Evolutionary conservation across 2,888 invertebrate genomes (phyloP).

Genomic region (Drosophila mimetica): DNA sequence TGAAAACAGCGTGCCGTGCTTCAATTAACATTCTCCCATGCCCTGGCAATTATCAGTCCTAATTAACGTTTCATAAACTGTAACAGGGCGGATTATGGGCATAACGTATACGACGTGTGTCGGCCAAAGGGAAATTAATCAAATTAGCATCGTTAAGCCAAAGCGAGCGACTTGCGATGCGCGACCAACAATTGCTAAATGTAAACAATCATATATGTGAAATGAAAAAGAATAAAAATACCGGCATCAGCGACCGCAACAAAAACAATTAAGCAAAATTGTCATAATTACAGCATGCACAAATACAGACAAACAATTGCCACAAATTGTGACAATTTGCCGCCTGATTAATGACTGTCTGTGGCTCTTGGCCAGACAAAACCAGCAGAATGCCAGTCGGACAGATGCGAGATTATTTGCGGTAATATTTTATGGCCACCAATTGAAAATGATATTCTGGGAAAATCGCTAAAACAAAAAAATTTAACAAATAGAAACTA

Average conservation of each 20-base stretch:
- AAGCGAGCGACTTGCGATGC: slow-evolving; percentile 50
- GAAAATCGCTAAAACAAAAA: neutral
- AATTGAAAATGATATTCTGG: neutral
- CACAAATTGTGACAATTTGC: slow-evolving; percentile 58
- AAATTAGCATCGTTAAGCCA: slow-evolving; percentile 71
- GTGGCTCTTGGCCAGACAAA: slow-evolving; percentile 42
- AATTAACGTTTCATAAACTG: slow-evolving; percentile 77
- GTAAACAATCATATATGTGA: slow-evolving; percentile 64
- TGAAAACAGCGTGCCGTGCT: slow-evolving; percentile 57
- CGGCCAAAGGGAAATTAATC: slow-evolving; percentile 62
- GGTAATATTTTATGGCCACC: slow-evolving; percentile 30
- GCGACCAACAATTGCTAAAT: slow-evolving; percentile 47
- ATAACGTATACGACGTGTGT: slow-evolving; percentile 66
- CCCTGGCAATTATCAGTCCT: slow-evolving; percentile 65
- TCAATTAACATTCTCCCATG: slow-evolving; percentile 62
- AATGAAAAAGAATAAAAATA: slow-evolving; percentile 15
- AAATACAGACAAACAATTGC: slow-evolving; percentile 39
- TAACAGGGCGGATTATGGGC: slow-evolving; percentile 40
- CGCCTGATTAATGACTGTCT: slow-evolving; percentile 59
- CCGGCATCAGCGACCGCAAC: slow-evolving; percentile 35
- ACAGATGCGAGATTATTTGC: slow-evolving; percentile 39
- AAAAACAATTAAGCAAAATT: slow-evolving; percentile 49
- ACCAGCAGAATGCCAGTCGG: slow-evolving; percentile 29
- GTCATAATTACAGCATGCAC: slow-evolving; percentile 51
- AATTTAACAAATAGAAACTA: neutral